Evolutionary conservation across 1,140 invertebrate genomes (phyloP).

Genomic region (Tenebrio molitor): DNA sequence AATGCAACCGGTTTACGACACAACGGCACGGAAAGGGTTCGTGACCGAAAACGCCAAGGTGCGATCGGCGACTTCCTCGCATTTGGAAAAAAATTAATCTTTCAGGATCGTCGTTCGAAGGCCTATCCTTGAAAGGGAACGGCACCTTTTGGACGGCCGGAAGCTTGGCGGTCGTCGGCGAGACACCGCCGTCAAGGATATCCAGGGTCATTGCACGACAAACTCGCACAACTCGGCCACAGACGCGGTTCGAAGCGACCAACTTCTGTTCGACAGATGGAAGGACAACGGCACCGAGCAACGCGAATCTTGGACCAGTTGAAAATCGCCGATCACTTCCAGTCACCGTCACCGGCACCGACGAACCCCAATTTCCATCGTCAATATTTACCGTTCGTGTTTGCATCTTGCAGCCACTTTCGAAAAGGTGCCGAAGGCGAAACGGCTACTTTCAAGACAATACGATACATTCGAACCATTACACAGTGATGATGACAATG

Average conservation of each 20-base stretch:
- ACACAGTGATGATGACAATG: too few relatives aligned
- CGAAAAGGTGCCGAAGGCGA: not conserved
- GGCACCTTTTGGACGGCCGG: constrained; percentile 15
- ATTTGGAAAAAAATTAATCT: too few relatives aligned
- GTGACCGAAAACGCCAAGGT: too few relatives aligned
- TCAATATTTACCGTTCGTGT: not conserved
- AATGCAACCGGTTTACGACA: too few relatives aligned
- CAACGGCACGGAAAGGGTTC: too few relatives aligned
- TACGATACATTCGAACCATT: too few relatives aligned
- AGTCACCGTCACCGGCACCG: too few relatives aligned
- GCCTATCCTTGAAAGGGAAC: not conserved
- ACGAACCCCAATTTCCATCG: not conserved
- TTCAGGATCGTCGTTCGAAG: constrained; percentile 11
- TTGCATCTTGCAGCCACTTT: not conserved
- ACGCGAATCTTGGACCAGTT: too few relatives aligned
- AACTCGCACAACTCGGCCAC: constrained; percentile 39
- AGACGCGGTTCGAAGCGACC: constrained; percentile 12
- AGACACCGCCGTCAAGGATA: constrained; percentile 43
- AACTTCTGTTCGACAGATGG: constrained; percentile 16
- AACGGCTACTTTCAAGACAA: not conserved
- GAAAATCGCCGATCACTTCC: too few relatives aligned
- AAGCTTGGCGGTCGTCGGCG: constrained; percentile 33
- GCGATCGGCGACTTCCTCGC: too few relatives aligned
- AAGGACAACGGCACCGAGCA: constrained; percentile 9
- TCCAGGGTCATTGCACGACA: constrained; percentile 42